Percentiles rank a stretch among this genome's conserved stretches.
Conservation (phyloP, 2,888 invertebrate species). For the Ctena decussata region DNA sequence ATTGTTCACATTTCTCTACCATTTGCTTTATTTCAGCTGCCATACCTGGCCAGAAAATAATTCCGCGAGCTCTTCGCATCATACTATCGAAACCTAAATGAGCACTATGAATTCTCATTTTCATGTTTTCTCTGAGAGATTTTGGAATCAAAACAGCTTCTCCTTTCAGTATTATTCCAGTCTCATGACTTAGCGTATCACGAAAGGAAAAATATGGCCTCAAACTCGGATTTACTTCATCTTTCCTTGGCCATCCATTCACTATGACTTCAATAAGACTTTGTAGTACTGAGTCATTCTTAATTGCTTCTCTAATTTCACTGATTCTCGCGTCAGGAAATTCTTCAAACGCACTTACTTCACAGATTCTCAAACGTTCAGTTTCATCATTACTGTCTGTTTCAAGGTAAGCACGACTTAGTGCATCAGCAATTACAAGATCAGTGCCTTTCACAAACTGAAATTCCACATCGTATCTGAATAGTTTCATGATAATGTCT, state of each 20-base stretch:
- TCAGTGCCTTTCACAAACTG: conserved; percentile 45
- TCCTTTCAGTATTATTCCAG: conserved; percentile 45
- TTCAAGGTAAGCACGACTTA: conserved; percentile 18
- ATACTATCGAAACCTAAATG: conserved; percentile 35
- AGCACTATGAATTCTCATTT: conserved; percentile 17
- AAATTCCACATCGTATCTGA: conserved; percentile 50
- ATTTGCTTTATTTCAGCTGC: conserved; percentile 30
- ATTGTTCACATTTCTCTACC: conserved; percentile 15
- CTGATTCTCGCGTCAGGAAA: no score
- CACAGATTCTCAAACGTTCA: neutral
- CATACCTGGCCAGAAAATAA: conserved; percentile 45
- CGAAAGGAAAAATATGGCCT: conserved; percentile 14
- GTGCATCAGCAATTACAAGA: conserved; percentile 42
- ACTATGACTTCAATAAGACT: no score
- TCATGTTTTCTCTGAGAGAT: conserved; percentile 15
- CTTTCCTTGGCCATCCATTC: no score
- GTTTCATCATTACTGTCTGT: neutral
- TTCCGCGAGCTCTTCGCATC: conserved; percentile 34
- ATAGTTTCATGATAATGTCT: conserved; percentile 38
- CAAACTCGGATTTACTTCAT: no score
- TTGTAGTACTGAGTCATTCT: no score
- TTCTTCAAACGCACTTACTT: no score
- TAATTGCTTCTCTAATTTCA: no score
- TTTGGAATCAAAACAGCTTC: conserved; percentile 40
- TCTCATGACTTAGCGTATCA: conserved; percentile 24